Conservation (phyloP, 53 echinoderm and acorn worm genomes). For the Echinometra lucunter region DNA sequence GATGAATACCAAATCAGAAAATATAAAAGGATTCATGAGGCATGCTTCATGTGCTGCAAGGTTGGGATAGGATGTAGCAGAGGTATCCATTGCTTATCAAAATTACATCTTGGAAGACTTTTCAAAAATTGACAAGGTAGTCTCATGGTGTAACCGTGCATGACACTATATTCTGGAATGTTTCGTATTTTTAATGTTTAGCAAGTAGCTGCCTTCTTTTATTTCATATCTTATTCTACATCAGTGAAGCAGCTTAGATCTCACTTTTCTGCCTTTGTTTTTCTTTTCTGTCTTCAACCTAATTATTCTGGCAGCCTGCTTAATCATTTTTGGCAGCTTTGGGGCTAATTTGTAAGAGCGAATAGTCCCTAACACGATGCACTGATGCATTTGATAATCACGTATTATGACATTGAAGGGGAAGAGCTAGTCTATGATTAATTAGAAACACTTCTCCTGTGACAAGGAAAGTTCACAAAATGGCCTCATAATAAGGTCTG, state of each 20-base stretch:
- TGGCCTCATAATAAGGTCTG: neutral
- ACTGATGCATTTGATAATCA: neutral
- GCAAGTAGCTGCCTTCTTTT: too few relatives aligned
- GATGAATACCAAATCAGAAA: constrained; percentile 10
- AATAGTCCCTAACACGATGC: too few relatives aligned
- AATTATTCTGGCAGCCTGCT: too few relatives aligned
- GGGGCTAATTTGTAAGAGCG: too few relatives aligned
- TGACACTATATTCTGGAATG: too few relatives aligned
- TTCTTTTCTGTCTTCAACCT: too few relatives aligned
- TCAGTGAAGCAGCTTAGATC: too few relatives aligned
- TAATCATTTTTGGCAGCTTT: too few relatives aligned
- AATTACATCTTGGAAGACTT: neutral
- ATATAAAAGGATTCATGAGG: neutral
- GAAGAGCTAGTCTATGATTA: neutral
- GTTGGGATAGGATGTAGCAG: neutral
- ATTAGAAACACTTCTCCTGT: neutral
- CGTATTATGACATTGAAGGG: neutral
- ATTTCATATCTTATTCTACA: too few relatives aligned
- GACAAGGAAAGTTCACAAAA: neutral
- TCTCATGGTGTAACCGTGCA: too few relatives aligned
- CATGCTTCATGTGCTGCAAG: neutral
- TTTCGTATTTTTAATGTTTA: too few relatives aligned
- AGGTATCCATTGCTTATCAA: neutral
- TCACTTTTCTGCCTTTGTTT: too few relatives aligned
- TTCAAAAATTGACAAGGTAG: neutral